Percentiles rank a stretch among this genome's conserved stretches.
Conservation (phyloP, 2,797 vertebrate genomes). For the Ctenopoma multispine region DNA sequence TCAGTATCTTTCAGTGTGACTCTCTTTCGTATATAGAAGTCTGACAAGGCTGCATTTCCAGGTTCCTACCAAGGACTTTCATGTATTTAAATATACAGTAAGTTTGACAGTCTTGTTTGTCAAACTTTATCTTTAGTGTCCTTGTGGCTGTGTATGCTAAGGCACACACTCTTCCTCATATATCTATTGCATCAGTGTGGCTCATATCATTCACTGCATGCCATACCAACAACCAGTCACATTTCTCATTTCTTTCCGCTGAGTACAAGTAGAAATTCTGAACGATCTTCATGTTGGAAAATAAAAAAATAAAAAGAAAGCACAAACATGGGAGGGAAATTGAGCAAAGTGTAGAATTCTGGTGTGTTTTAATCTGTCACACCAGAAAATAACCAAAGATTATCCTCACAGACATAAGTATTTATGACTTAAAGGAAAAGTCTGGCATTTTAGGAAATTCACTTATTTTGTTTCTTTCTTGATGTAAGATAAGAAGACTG, state of each 20-base stretch:
- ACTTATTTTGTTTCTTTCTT: too few species aligned
- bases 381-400: too few species aligned
- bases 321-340: not conserved
- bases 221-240: slow-evolving; percentile 5
- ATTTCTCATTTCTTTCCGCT: slow-evolving; percentile 30
- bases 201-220: slow-evolving; percentile 34
- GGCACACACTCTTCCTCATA: slow-evolving; percentile 17
- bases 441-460: too few species aligned
- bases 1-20: slow-evolving; percentile 24
- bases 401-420: too few species aligned
- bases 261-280: slow-evolving; percentile 16
- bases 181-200: slow-evolving; percentile 35
- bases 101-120: slow-evolving; percentile 16
- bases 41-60: not conserved
- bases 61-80: not conserved
- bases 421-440: too few species aligned
- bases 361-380: not conserved
- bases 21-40: not conserved
- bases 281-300: slow-evolving; percentile 13
- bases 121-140: slow-evolving; percentile 17
- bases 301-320: slow-evolving; percentile 23
- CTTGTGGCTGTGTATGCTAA: slow-evolving; percentile 24
- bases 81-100: slow-evolving; percentile 7
- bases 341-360: not conserved
- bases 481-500: too few species aligned